phyloP scores from a whole-genome alignment of 2,888 invertebrate genomes.

The Orthonychiurus folsomi region DNA sequence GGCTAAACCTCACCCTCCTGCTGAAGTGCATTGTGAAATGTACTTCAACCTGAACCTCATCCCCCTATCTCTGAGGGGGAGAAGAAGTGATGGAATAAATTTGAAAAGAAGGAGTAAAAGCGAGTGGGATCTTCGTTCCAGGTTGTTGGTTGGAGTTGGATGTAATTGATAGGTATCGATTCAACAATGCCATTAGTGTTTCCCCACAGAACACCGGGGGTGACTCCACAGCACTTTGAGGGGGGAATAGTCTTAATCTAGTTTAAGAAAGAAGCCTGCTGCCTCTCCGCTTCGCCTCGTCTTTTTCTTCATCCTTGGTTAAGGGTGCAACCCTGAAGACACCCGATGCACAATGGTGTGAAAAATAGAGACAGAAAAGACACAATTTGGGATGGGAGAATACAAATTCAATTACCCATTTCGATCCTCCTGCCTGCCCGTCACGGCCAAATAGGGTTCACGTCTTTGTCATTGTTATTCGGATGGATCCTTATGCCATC shows the following conservation, averaged over 20 bases:
- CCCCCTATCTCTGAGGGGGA: neutral
- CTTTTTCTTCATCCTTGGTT: too few relatives aligned
- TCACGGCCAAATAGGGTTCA: too few relatives aligned
- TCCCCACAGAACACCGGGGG: neutral
- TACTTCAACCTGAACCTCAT: too few relatives aligned
- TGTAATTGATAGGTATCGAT: slow-evolving; percentile 18
- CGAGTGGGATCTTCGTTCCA: too few relatives aligned
- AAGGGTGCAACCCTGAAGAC: neutral
- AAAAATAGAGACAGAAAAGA: slow-evolving; percentile 13
- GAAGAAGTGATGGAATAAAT: neutral
- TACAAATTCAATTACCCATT: slow-evolving; percentile 19
- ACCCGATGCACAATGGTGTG: slow-evolving; percentile 13
- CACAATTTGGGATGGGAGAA: slow-evolving; percentile 12
- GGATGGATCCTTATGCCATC: neutral
- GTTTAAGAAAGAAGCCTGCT: slow-evolving; percentile 12
- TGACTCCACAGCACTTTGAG: slow-evolving; percentile 5
- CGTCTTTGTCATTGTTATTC: neutral
- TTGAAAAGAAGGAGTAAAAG: neutral
- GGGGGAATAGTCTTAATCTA: slow-evolving; percentile 10
- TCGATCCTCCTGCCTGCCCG: slow-evolving; percentile 1
- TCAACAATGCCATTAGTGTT: slow-evolving; percentile 16
- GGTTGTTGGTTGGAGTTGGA: too few relatives aligned
- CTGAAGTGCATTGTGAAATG: too few relatives aligned
- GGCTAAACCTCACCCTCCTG: too few relatives aligned
- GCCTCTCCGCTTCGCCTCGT: too few relatives aligned